phyloP scores from a whole-genome alignment of 2,797 vertebrate genomes.

The Oryzias dopingdopingensis region DNA sequence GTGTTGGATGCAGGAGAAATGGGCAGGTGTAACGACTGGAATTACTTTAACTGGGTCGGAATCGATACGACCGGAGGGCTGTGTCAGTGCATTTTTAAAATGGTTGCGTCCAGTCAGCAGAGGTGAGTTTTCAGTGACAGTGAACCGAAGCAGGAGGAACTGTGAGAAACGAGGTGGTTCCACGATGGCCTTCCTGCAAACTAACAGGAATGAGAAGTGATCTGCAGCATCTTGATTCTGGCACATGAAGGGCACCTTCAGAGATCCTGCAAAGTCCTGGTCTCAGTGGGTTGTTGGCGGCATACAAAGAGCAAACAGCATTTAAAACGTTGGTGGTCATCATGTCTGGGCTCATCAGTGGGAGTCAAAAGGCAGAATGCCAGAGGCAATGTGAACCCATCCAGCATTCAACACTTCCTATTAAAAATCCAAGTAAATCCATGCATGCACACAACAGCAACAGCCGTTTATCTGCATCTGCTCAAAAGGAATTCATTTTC shows the following conservation, averaged over 20 bases:
- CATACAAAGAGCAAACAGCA: neutral
- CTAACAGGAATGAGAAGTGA: constrained; percentile 1
- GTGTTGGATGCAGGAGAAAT: neutral
- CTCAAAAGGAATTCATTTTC: constrained; percentile 22
- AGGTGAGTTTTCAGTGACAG: neutral
- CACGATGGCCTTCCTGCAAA: neutral
- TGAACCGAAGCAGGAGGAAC: constrained; percentile 1
- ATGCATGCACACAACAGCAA: neutral
- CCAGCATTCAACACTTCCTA: neutral
- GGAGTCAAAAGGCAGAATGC: constrained; percentile 1
- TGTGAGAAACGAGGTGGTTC: too few relatives aligned
- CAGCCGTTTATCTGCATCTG: constrained; percentile 14
- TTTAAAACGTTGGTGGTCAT: constrained; percentile 2
- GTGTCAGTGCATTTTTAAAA: neutral
- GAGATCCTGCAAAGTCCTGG: constrained; percentile 5
- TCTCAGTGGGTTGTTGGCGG: constrained; percentile 4
- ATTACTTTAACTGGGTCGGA: constrained; percentile 1
- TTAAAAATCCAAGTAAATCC: constrained; percentile 6
- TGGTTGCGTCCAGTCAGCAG: neutral
- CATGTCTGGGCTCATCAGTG: constrained; percentile 16
- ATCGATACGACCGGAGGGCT: neutral
- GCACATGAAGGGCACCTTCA: constrained; percentile 11
- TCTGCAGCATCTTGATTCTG: neutral
- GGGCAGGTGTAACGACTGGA: neutral
- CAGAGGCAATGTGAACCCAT: constrained; percentile 7